phyloP scores from a whole-genome alignment of 2,888 invertebrate genomes.

The Drosophila phalerata region DNA sequence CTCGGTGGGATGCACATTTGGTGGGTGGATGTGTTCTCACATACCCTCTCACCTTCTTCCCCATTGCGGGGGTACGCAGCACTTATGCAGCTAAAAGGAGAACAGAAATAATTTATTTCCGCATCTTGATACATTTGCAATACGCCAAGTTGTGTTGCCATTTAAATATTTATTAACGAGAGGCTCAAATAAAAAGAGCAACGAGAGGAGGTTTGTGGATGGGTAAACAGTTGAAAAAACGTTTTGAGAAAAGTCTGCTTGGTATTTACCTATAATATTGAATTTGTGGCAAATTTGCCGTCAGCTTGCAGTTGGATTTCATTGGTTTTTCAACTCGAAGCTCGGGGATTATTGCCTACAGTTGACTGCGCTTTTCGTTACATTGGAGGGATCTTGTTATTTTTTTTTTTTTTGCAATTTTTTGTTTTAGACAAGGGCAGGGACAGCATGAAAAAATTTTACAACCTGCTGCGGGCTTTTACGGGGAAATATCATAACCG shows the following conservation, averaged over 20 bases:
- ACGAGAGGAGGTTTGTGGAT: slow-evolving; percentile 34
- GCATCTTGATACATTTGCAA: slow-evolving; percentile 59
- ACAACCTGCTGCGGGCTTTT: slow-evolving; percentile 39
- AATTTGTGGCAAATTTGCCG: slow-evolving; percentile 63
- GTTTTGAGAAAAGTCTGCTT: slow-evolving; percentile 32
- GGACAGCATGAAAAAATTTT: slow-evolving; percentile 24
- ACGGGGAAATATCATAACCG: slow-evolving; percentile 56
- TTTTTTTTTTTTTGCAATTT: neutral
- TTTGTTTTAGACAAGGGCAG: slow-evolving; percentile 2
- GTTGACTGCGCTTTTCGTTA: slow-evolving; percentile 60
- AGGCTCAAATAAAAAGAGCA: neutral
- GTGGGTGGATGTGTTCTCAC: slow-evolving; percentile 27
- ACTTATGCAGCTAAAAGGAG: slow-evolving; percentile 22
- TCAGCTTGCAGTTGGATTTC: slow-evolving; percentile 38
- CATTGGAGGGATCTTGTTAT: slow-evolving; percentile 46
- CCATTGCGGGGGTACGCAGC: neutral
- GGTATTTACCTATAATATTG: slow-evolving; percentile 58
- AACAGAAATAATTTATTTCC: slow-evolving; percentile 64
- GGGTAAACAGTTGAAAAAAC: slow-evolving; percentile 49
- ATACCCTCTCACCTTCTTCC: slow-evolving; percentile 17
- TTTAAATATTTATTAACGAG: slow-evolving; percentile 69
- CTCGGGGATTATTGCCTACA: slow-evolving; percentile 50
- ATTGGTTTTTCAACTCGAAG: slow-evolving; percentile 20
- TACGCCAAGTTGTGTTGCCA: slow-evolving; percentile 37
- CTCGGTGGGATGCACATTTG: slow-evolving; percentile 30